A percentile compares a stretch with the other conserved stretches of the same genome.
phyloP scores from a whole-genome alignment of 2,797 vertebrate species.

The Gymnothorax reevesii region DNA sequence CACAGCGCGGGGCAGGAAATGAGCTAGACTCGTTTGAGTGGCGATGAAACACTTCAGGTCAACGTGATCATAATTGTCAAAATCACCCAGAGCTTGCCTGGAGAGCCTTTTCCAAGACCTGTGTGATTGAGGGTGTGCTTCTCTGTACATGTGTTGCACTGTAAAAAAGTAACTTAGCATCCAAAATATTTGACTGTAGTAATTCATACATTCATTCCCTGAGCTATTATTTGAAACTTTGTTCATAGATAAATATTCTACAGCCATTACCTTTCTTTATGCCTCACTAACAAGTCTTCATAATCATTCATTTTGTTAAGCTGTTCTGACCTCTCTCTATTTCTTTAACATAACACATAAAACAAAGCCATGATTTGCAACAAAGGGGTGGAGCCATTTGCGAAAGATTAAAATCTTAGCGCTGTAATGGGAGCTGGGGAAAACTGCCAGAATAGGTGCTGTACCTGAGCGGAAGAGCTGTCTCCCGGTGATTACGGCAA shows the following conservation, averaged over 20 bases:
- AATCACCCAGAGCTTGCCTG: slow-evolving; percentile 12
- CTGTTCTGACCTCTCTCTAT: slow-evolving; percentile 17
- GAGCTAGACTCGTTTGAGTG: slow-evolving; percentile 18
- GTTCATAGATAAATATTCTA: slow-evolving; percentile 12
- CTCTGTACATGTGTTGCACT: not conserved
- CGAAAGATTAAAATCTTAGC: slow-evolving; percentile 34
- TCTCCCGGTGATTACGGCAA: slow-evolving; percentile 22
- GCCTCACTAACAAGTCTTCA: slow-evolving; percentile 25
- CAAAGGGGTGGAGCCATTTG: not conserved
- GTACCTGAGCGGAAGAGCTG: slow-evolving; percentile 29
- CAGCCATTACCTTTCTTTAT: not conserved
- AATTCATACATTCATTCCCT: slow-evolving; percentile 16
- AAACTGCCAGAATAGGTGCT: slow-evolving; percentile 19
- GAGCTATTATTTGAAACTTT: not conserved
- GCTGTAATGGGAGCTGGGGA: slow-evolving; percentile 27
- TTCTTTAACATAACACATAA: slow-evolving; percentile 22
- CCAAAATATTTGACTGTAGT: not conserved
- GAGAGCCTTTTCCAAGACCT: not conserved
- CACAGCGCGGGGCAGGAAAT: not conserved
- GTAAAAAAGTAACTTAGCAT: not conserved
- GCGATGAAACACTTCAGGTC: slow-evolving; percentile 26
- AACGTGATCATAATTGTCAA: slow-evolving; percentile 19
- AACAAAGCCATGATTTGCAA: slow-evolving; percentile 18
- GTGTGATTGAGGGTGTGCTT: not conserved
- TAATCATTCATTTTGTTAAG: slow-evolving; percentile 23